A percentile compares a stretch with the other conserved stretches of the same genome.
These are phyloP conservation scores for Andricus grossulariae DNA, from an alignment of 1,140 invertebrate genomes.

Conservation along the genomic window DNA sequence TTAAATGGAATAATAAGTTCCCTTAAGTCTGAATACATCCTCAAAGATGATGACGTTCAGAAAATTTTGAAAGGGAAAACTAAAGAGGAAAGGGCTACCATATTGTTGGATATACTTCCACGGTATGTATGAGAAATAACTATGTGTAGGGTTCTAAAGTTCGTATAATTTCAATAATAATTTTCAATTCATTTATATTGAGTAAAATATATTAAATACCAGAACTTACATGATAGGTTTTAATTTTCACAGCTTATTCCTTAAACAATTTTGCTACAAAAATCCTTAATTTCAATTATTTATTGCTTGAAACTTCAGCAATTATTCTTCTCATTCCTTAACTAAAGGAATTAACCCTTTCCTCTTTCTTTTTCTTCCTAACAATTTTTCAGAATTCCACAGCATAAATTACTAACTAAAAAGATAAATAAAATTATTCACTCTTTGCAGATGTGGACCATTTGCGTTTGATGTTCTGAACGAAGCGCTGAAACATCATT, in stretches of 20 bases:
- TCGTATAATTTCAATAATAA: neutral
- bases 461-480: conserved; percentile 65
- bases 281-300: no score
- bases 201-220: neutral
- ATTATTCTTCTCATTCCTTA: neutral
- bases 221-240: no score
- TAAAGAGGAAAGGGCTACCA: conserved; percentile 54
- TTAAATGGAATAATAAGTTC: conserved; percentile 63
- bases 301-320: no score
- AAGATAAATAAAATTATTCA: conserved; percentile 33
- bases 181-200: neutral
- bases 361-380: conserved; percentile 14
- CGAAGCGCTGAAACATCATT: conserved; percentile 64
- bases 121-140: conserved; percentile 50
- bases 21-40: conserved; percentile 59
- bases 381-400: conserved; percentile 1
- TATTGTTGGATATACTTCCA: conserved; percentile 64
- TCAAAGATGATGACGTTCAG: conserved; percentile 61
- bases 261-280: no score
- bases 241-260: no score
- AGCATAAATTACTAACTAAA: conserved; percentile 11
- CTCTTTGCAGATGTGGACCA: conserved; percentile 60
- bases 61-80: conserved; percentile 55
- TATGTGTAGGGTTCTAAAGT: no score
- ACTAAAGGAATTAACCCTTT: neutral